phyloP scores from a whole-genome alignment of 2,797 vertebrate species.

The Eupleurogrammus muticus region DNA sequence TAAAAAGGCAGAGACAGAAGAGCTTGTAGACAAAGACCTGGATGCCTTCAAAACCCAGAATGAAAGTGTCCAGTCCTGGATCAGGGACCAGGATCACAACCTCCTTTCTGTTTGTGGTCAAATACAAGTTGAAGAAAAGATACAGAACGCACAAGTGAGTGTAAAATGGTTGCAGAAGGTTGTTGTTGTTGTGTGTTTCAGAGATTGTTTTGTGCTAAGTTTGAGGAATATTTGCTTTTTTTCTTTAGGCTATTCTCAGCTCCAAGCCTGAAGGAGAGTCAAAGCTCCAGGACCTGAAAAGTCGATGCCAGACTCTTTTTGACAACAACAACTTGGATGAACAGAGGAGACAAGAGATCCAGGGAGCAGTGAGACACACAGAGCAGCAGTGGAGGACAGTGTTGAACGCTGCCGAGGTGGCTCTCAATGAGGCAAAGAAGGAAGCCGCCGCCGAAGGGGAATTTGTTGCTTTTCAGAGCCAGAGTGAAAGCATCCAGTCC shows the following conservation, averaged over 20 bases:
- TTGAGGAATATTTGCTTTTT: conserved; percentile 1
- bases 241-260: conserved; percentile 79
- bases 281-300: conserved; percentile 77
- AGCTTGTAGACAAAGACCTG: conserved; percentile 34
- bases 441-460: conserved; percentile 65
- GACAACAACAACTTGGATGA: conserved; percentile 55
- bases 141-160: conserved; percentile 82
- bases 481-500: conserved; percentile 71
- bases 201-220: not conserved
- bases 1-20: conserved; percentile 13
- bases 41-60: conserved; percentile 71
- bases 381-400: conserved; percentile 69
- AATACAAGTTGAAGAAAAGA: conserved; percentile 72
- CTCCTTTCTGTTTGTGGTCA: conserved; percentile 71
- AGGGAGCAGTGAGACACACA: conserved; percentile 36
- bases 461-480: conserved; percentile 74
- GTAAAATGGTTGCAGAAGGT: not conserved
- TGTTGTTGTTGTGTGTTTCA: not conserved
- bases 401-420: conserved; percentile 39
- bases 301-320: conserved; percentile 53
- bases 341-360: conserved; percentile 46
- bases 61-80: conserved; percentile 80
- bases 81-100: conserved; percentile 80
- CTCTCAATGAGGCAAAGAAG: conserved; percentile 43
- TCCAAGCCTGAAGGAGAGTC: conserved; percentile 74